These are phyloP conservation scores for Tolmerus cingulatus DNA, from an alignment of 2,888 invertebrate genomes.

Conservation along the genomic window DNA sequence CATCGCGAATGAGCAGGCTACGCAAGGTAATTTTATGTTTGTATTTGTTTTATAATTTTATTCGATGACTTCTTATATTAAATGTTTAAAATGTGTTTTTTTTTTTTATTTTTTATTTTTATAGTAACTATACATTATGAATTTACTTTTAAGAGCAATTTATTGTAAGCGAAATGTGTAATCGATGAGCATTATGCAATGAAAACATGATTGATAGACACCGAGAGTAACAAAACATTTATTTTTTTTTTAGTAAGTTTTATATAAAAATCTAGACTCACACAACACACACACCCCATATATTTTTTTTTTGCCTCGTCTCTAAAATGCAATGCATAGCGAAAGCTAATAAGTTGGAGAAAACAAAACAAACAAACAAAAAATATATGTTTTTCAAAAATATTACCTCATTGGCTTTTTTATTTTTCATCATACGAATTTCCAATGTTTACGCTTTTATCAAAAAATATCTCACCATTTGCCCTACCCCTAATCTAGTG, in stretches of 20 bases:
- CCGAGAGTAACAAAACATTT: slow-evolving; percentile 27
- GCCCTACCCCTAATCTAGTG: not conserved
- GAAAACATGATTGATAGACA: slow-evolving; percentile 36
- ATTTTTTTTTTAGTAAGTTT: slow-evolving; percentile 42
- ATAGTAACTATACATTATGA: slow-evolving; percentile 39
- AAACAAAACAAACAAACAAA: slow-evolving; percentile 22
- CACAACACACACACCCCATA: slow-evolving; percentile 14
- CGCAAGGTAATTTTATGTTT: slow-evolving; percentile 21
- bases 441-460: not conserved
- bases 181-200: slow-evolving; percentile 32
- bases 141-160: slow-evolving; percentile 30
- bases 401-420: slow-evolving; percentile 41
- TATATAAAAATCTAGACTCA: slow-evolving; percentile 21
- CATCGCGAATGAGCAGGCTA: not conserved
- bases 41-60: slow-evolving; percentile 37
- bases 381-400: slow-evolving; percentile 48
- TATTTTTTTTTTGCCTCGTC: slow-evolving; percentile 44
- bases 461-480: not conserved
- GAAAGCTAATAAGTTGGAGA: slow-evolving; percentile 11
- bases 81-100: slow-evolving; percentile 42
- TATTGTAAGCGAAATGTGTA: slow-evolving; percentile 25
- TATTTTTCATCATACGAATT: not conserved
- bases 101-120: slow-evolving; percentile 39
- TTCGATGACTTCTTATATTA: slow-evolving; percentile 39
- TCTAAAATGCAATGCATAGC: slow-evolving; percentile 32